Percentiles rank a stretch among this genome's conserved stretches.
phyloP scores from a whole-genome alignment of 37 sponge, comb jelly and placozoan species.

The Oopsacas minuta region DNA sequence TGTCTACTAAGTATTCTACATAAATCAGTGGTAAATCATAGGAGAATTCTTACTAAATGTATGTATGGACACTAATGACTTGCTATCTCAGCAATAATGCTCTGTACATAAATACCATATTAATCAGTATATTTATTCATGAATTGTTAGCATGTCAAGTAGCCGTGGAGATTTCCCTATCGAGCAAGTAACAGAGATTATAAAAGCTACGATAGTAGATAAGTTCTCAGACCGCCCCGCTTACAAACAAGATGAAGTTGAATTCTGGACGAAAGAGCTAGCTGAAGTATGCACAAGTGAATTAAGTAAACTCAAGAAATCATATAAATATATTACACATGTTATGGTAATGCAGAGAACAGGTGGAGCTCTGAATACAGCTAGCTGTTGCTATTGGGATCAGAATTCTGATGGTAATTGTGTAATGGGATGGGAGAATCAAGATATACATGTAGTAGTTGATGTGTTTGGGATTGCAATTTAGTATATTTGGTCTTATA shows the following conservation, averaged over 20 bases:
- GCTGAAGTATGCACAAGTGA: background rate
- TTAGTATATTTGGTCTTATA: background rate
- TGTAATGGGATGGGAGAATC: background rate
- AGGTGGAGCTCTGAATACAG: background rate
- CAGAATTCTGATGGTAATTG: background rate
- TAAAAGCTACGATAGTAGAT: background rate
- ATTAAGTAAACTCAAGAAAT: background rate
- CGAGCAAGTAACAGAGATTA: background rate
- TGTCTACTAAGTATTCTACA: no score
- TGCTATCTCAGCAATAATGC: background rate
- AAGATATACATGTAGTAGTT: conserved; percentile 5
- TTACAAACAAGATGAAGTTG: background rate
- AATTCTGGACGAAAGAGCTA: background rate
- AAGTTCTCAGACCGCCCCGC: background rate
- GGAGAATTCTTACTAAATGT: no score
- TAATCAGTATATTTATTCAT: background rate
- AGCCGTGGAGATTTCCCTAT: background rate
- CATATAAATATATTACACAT: background rate
- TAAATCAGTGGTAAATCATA: no score
- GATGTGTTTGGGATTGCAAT: conserved; percentile 19
- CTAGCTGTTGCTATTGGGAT: conserved; percentile 11
- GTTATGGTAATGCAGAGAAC: background rate
- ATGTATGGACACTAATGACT: no score
- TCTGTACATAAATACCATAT: background rate
- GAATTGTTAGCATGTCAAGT: background rate